Evolutionary conservation across 2,113 vertebrate species (phyloP).

Genomic region (Sebastes schlegelii): DNA sequence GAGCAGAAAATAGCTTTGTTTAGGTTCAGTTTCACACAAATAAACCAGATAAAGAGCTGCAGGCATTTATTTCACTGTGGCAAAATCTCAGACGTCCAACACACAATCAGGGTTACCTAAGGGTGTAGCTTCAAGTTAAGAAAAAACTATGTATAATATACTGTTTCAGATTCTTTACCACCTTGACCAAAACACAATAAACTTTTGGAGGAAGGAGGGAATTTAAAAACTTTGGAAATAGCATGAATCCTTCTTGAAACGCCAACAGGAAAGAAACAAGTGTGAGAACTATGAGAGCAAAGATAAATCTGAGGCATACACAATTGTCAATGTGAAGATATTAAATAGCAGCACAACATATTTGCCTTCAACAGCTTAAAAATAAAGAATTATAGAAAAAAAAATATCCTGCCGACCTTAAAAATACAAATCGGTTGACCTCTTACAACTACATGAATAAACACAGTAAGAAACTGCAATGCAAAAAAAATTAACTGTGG

Average conservation of each 20-base stretch:
- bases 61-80: not conserved
- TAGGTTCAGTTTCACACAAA: not conserved
- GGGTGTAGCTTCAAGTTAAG: not conserved
- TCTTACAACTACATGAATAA: not conserved
- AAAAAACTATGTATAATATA: not conserved
- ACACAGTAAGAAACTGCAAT: not conserved
- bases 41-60: not conserved
- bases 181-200: not conserved
- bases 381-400: not conserved
- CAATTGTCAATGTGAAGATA: not conserved
- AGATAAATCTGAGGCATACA: not conserved
- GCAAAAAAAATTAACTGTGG: not conserved
- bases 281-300: not conserved
- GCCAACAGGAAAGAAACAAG: not conserved
- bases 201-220: not conserved
- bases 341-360: not conserved
- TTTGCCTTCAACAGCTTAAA: not conserved
- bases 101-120: not conserved
- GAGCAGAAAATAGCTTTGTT: not conserved
- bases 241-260: not conserved
- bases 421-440: not conserved
- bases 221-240: not conserved
- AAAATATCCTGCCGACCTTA: too few relatives aligned
- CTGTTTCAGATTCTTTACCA: not conserved
- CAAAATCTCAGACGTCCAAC: constrained; percentile 4